Percentiles rank a stretch among this genome's conserved stretches.
phyloP scores from a whole-genome alignment of 2,888 invertebrate species.

The Cerastoderma edule region DNA sequence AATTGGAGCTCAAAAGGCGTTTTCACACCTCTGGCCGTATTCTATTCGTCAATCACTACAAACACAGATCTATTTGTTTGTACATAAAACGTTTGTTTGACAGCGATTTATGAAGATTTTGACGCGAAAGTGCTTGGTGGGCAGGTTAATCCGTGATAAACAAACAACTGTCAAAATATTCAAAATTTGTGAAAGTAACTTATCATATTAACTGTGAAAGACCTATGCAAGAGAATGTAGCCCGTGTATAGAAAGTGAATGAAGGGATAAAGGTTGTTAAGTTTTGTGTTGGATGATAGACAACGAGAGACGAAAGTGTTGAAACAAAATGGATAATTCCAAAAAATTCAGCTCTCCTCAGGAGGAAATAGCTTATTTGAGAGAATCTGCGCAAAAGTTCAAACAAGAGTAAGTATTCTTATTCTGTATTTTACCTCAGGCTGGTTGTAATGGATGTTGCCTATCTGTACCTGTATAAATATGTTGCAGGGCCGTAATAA shows the following conservation, averaged over 20 bases:
- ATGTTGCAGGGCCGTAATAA: too few relatives aligned
- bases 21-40: background rate
- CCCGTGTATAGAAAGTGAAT: background rate
- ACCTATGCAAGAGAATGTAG: background rate
- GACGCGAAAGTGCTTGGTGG: background rate
- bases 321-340: slow-evolving; percentile 65
- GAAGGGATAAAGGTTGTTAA: background rate
- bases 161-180: slow-evolving; percentile 23
- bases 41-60: background rate
- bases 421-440: background rate
- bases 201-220: background rate
- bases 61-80: background rate
- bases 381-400: slow-evolving; percentile 70
- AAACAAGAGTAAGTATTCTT: slow-evolving; percentile 76
- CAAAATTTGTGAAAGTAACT: too few relatives aligned
- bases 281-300: background rate
- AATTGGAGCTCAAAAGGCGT: background rate
- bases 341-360: slow-evolving; percentile 73
- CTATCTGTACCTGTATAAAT: too few relatives aligned
- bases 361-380: slow-evolving; percentile 74
- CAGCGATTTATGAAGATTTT: background rate
- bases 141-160: background rate
- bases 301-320: background rate
- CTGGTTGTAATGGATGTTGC: too few relatives aligned
- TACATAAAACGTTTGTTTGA: background rate